Conservation (phyloP, 2,888 invertebrate species). For the Acanthosepion esculentum region DNA sequence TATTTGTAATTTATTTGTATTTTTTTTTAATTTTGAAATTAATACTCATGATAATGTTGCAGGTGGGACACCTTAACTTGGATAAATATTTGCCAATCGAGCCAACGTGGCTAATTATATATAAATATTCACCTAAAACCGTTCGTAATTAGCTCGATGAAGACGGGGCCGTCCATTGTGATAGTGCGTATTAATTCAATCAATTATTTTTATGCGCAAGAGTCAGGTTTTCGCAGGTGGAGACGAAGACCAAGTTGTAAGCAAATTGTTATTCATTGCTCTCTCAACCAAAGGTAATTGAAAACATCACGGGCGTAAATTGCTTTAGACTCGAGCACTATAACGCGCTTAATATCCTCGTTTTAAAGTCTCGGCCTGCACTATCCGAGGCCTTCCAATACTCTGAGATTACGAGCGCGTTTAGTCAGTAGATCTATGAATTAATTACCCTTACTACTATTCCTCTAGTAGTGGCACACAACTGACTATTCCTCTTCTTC, state of each 20-base stretch:
- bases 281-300: neutral
- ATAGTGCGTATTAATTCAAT: neutral
- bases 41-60: too few relatives aligned
- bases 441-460: too few relatives aligned
- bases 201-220: neutral
- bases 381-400: neutral
- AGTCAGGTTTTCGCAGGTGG: neutral
- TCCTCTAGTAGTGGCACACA: too few relatives aligned
- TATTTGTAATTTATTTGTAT: too few relatives aligned
- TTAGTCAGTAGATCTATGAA: too few relatives aligned
- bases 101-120: neutral
- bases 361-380: neutral
- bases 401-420: too few relatives aligned
- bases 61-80: too few relatives aligned
- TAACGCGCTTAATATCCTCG: neutral
- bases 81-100: neutral
- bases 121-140: neutral
- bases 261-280: neutral
- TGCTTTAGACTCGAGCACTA: neutral
- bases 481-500: too few relatives aligned
- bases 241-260: neutral
- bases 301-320: neutral
- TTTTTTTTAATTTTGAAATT: too few relatives aligned
- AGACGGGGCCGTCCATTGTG: neutral
- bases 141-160: neutral